Evolutionary conservation across 2,888 invertebrate genomes (phyloP).

Genomic region (Andrena camellia): DNA sequence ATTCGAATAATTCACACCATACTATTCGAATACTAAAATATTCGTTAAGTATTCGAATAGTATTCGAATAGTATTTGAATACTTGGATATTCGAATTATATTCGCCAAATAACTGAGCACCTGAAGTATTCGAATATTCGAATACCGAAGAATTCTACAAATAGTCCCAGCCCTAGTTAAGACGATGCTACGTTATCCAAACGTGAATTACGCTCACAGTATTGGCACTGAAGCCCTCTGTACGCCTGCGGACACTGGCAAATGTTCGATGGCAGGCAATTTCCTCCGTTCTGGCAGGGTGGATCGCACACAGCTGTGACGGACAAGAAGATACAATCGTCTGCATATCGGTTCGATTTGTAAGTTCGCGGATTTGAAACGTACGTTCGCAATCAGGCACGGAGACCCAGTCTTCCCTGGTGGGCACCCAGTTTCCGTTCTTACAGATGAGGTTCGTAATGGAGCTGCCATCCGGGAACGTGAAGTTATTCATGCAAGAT

Average conservation of each 20-base stretch:
- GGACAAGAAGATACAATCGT: not conserved
- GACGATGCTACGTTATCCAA: not conserved
- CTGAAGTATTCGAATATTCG: too few relatives aligned
- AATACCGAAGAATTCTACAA: too few relatives aligned
- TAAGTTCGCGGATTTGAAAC: constrained; percentile 73
- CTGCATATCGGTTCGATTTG: not conserved
- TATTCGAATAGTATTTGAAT: too few relatives aligned
- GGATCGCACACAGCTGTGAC: constrained; percentile 89
- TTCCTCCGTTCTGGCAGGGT: constrained; percentile 92
- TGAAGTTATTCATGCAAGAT: constrained; percentile 88
- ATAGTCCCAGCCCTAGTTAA: too few relatives aligned
- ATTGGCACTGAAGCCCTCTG: constrained; percentile 91
- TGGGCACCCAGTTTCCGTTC: constrained; percentile 90
- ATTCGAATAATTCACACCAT: too few relatives aligned
- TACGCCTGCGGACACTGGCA: constrained; percentile 92
- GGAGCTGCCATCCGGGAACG: constrained; percentile 90
- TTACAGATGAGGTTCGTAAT: constrained; percentile 90
- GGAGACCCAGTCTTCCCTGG: constrained; percentile 87
- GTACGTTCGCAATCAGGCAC: constrained; percentile 91
- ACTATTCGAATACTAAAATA: too few relatives aligned
- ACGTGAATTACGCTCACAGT: constrained; percentile 84
- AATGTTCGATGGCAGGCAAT: constrained; percentile 91
- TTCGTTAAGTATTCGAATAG: too few relatives aligned
- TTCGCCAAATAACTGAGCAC: too few relatives aligned
- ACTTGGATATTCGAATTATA: too few relatives aligned